These are phyloP conservation scores for Agelaius tricolor DNA, from an alignment of 2,113 vertebrate genomes.

Conservation along the genomic window DNA sequence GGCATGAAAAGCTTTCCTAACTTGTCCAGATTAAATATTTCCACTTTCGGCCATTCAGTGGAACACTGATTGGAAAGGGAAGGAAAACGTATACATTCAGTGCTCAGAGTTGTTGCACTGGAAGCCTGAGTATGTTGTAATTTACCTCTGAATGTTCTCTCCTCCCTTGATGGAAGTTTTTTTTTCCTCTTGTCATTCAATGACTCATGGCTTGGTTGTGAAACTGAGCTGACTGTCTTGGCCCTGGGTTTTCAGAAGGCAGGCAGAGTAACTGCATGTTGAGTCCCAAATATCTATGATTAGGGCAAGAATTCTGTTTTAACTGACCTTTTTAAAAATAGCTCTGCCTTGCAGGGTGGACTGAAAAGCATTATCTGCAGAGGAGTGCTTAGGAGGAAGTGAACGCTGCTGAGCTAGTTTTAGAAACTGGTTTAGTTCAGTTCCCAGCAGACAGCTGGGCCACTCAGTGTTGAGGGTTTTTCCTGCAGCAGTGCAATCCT, in stretches of 20 bases:
- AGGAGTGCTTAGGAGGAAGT: constrained; percentile 3
- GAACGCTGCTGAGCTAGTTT: constrained; percentile 39
- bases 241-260: background rate
- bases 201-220: background rate
- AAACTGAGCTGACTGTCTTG: background rate
- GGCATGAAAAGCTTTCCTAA: background rate
- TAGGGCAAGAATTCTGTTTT: background rate
- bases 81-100: fast-evolving
- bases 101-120: background rate
- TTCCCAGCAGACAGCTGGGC: constrained; percentile 9
- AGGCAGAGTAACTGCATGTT: background rate
- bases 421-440: constrained; percentile 45
- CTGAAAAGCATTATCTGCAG: background rate
- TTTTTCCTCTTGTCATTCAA: background rate
- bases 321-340: constrained; percentile 12
- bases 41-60: fast-evolving
- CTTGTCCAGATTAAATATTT: background rate
- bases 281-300: background rate
- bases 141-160: background rate
- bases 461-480: background rate
- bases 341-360: background rate
- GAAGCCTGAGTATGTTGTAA: background rate
- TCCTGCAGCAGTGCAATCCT: background rate
- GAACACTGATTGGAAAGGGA: background rate
- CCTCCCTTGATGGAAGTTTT: background rate